phyloP scores from a whole-genome alignment of 2,888 invertebrate species.

The Nephrocerus scutellatus region DNA sequence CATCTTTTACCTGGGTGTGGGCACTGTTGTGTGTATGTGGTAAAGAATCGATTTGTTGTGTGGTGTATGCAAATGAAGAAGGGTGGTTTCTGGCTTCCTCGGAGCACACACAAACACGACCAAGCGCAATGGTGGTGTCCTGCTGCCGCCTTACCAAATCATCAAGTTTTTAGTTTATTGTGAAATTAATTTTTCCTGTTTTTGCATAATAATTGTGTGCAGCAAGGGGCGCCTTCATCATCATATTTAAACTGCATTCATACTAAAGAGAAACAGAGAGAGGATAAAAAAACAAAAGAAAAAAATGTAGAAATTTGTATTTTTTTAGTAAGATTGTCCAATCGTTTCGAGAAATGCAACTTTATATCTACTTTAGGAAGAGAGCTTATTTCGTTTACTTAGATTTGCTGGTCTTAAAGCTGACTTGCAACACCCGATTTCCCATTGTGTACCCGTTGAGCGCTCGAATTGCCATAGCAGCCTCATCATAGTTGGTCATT shows the following conservation, averaged over 20 bases:
- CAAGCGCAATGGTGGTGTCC: too few relatives aligned
- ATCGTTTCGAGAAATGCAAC: slow-evolving; percentile 4
- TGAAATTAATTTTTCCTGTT: background rate
- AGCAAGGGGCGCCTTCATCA: too few relatives aligned
- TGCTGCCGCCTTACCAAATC: too few relatives aligned
- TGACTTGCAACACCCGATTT: slow-evolving; percentile 93
- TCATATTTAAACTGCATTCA: slow-evolving; percentile 19
- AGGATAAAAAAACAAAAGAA: slow-evolving; percentile 14
- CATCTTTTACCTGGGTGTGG: too few relatives aligned
- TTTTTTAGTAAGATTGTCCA: too few relatives aligned
- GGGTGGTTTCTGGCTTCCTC: too few relatives aligned
- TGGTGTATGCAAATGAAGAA: too few relatives aligned
- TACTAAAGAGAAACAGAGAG: slow-evolving; percentile 15
- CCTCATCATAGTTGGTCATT: slow-evolving; percentile 98
- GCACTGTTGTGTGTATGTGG: too few relatives aligned
- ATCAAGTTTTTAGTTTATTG: too few relatives aligned
- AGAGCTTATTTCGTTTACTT: slow-evolving; percentile 35
- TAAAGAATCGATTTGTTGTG: too few relatives aligned
- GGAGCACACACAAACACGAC: too few relatives aligned
- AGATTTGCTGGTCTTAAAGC: slow-evolving; percentile 90
- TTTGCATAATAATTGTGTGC: background rate
- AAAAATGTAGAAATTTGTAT: slow-evolving; percentile 17
- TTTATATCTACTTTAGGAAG: background rate
- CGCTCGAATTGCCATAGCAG: slow-evolving; percentile 90
- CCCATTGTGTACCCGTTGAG: slow-evolving; percentile 93